phyloP scores from a whole-genome alignment of 2,888 invertebrate genomes.

The Drosophila merina region DNA sequence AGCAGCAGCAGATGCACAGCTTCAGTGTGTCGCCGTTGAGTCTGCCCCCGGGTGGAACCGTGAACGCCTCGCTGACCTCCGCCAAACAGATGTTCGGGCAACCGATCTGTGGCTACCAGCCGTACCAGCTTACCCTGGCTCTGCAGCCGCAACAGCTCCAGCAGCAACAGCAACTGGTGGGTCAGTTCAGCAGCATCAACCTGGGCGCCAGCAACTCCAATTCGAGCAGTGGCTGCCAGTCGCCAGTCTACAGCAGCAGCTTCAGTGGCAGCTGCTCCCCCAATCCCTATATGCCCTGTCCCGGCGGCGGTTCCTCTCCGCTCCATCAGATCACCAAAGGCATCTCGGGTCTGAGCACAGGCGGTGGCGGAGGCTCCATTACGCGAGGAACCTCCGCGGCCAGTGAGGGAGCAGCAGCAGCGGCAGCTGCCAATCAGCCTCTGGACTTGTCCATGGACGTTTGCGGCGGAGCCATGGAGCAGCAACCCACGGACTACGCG shows the following conservation, averaged over 20 bases:
- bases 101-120: slow-evolving; percentile 62
- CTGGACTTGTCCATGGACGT: slow-evolving; percentile 84
- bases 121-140: slow-evolving; percentile 43
- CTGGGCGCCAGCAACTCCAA: slow-evolving; percentile 67
- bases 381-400: slow-evolving; percentile 88
- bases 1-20: slow-evolving; percentile 81
- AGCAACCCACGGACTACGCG: slow-evolving; percentile 50
- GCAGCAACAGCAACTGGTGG: slow-evolving; percentile 67
- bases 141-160: slow-evolving; percentile 46
- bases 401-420: slow-evolving; percentile 74
- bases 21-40: slow-evolving; percentile 82
- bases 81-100: slow-evolving; percentile 75
- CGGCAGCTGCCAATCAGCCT: slow-evolving; percentile 79
- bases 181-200: slow-evolving; percentile 79
- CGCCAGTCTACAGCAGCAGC: slow-evolving; percentile 85
- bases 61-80: slow-evolving; percentile 59
- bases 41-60: slow-evolving; percentile 60
- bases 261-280: slow-evolving; percentile 83
- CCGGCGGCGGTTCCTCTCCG: slow-evolving; percentile 85
- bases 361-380: slow-evolving; percentile 87
- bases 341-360: slow-evolving; percentile 90
- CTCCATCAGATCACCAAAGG: slow-evolving; percentile 89
- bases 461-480: slow-evolving; percentile 51
- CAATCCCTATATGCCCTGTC: slow-evolving; percentile 79
- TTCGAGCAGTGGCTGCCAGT: slow-evolving; percentile 83